Base-by-base conservation (phyloP, 2,888 invertebrate genomes). In the Cactoblastis cactorum region DNA sequence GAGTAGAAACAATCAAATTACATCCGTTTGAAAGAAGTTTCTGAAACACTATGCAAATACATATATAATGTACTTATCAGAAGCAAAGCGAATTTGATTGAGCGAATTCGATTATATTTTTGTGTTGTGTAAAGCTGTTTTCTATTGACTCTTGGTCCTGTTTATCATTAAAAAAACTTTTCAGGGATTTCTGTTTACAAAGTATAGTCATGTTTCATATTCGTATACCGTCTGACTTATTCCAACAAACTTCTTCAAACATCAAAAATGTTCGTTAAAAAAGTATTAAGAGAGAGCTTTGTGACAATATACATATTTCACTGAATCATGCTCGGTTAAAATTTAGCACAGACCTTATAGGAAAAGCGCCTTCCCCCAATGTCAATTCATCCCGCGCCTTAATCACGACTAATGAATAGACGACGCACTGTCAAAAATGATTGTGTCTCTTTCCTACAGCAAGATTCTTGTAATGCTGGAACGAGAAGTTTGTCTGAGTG, bases 381-480 rank as follows among this genome's bases (percentile, higher is more conserved):
- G 86, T 86, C 86, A 86, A 85, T 85, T 86, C 83, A 84, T 84
- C 84, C 83, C 78, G 71, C 61, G 65, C 70, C 75, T 71, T 84
- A 84, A 82, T 82, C 83, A 78, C 80, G 71, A 83, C 88, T 89
- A 89, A 89, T 89, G 88, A 89, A 84, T 84, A 83, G 86, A 76
- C 75, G 83, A 61, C 70, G 74, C 63, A 61, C 63, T 73, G 69
- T 70, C 78, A 74, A 72, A 83, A 70, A 56, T 71, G 62, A 55
- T 56, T 58, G 70, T 62, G 64, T 87, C 88, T 75, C 81, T 64
- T 58, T 89, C 76, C 55, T 61, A 52, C 80, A 15, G 64, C 58
- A 52, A 58, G 60, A 55, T 54, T 52, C 51, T 49, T 51, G 70
- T 59, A 61, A 69, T 66, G 84, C 55, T 59, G 56, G 79, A 86